Base-by-base conservation (phyloP, 2,113 vertebrate genomes). In the Chinchilla lanigera region DNA sequence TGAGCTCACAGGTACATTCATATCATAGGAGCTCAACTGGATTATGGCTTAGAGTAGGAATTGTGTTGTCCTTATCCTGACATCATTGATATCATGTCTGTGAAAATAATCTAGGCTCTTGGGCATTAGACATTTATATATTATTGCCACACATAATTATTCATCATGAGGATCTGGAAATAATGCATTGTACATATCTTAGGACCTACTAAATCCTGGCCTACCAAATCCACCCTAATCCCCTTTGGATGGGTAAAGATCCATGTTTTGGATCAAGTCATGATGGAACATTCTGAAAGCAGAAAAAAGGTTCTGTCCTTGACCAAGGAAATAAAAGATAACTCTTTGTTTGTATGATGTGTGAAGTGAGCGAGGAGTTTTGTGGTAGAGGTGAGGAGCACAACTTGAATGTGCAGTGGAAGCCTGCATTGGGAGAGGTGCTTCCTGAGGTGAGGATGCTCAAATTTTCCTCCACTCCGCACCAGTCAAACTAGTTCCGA, bases 361-460 rank as follows among this genome's bases (percentile, higher is more conserved):
- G 17, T 44, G 86, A 22, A 28, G 30, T 7, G 3, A 3, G 41
- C 26, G 41, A 33, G 24, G 77, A 56, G 54, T 10, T 94, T 86
- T 20, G 26, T 35, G n/a, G 44, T 38, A 44, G 65, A 71, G 78
- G 2, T 1, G 3, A n/a, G 60, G 50, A 65, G 16, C 41, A 44
- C 35, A 26, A 20, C 56, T 69, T 22, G 60, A 60, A 1, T 44
- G 12, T 71, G 81, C 12, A 16, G 28, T 41, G 7, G 7, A 61
- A 44, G 52, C 16, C 26, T 41, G 80, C 35, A 20, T 47, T 30
- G 4, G 20, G 60, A 5, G 14, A 41, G 24, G 28, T 54, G 9
- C 38, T 44, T 61, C 52, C 0, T 0, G 26, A 11, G 4, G 1
- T 12, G 8, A 35, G 14, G 35, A 3, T 44, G 52, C 50, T 60